Base-by-base conservation (phyloP, 2,797 vertebrate genomes). In the Serranus cabrilla region DNA sequence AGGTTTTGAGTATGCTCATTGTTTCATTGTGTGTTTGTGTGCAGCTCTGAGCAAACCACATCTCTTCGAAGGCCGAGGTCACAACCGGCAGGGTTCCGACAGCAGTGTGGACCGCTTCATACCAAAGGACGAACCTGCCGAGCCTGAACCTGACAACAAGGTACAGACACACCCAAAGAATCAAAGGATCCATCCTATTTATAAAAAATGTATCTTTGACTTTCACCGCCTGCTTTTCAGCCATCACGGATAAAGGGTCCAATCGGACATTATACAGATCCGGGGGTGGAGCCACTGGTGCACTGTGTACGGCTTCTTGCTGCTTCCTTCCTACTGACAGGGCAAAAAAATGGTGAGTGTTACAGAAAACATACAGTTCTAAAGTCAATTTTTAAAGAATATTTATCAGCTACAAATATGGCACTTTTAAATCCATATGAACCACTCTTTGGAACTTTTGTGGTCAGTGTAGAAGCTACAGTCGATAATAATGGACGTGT, bases 241-340 rank as follows among this genome's bases (percentile, higher is more conserved):
- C 95, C 96, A 2, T 97, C 96, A 47, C 95, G 97, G 61, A 94
- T 99, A 60, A 98, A 96, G 84, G 98, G 98, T 70, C 96, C 97
- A 66, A 97, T 99, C 11, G 97, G 98, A 55, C 96, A 97, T 86
- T 96, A 97, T 1, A 95, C 95, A 0, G 97, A 99, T 82, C 93
- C 88, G 2, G 93, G 89, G 55, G 92, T 91, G 49, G 97, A 96
- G 54, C 97, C 98, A 2, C 85, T 99, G n/a, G 94, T 98, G 69
- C 97, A 99, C 76, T 99, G 98, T 4, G 96, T 98, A 17, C 94
- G 98, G 39, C 96, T 99, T 68, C 93, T 99, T 8, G 96, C 97
- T 0, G 98, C 97, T 13, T 99, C 97, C 11, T 99, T 99, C 84
- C 91, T 99, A 23, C 95, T 99, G 42, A 97, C 96, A 0, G 97